A percentile compares a stretch with the other conserved stretches of the same genome.
phyloP scores from a whole-genome alignment of 2,888 invertebrate species.

The Cantharis nigra region DNA sequence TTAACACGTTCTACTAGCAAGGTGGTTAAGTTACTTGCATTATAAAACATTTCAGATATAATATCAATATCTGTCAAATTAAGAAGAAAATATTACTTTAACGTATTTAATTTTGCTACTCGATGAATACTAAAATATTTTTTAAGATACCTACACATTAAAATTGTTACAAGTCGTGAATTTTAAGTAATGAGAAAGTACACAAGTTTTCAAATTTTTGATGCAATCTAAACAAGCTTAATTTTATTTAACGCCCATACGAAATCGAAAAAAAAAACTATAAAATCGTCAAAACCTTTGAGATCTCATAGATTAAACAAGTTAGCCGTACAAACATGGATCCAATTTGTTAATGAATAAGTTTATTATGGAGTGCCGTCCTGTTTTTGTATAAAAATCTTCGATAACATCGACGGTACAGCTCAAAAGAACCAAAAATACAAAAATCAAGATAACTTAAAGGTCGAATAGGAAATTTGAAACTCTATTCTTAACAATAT shows the following conservation, averaged over 20 bases:
- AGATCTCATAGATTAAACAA: conserved; percentile 44
- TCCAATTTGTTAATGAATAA: conserved; percentile 50
- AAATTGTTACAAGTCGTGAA: background rate
- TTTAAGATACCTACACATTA: background rate
- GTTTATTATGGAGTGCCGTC: background rate
- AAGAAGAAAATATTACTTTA: conserved; percentile 18
- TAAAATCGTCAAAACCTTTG: conserved; percentile 17
- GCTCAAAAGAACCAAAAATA: background rate
- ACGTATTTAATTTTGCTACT: conserved; percentile 7
- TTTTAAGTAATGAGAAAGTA: background rate
- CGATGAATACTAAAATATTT: background rate
- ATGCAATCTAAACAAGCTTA: background rate
- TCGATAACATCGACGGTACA: background rate
- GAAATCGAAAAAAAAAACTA: background rate
- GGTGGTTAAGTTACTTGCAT: conserved; percentile 10
- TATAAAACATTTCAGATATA: conserved; percentile 9
- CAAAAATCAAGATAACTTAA: background rate
- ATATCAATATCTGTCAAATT: conserved; percentile 18
- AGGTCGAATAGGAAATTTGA: conserved; percentile 1
- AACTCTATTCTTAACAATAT: background rate
- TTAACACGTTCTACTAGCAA: conserved; percentile 34
- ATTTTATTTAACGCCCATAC: background rate
- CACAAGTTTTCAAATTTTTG: background rate
- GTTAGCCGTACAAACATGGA: conserved; percentile 43
- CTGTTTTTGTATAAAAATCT: background rate